Percentiles rank a stretch among this genome's conserved stretches.
Conservation (phyloP, 2,797 vertebrate genomes). For the Chaenodraco wilsoni region DNA sequence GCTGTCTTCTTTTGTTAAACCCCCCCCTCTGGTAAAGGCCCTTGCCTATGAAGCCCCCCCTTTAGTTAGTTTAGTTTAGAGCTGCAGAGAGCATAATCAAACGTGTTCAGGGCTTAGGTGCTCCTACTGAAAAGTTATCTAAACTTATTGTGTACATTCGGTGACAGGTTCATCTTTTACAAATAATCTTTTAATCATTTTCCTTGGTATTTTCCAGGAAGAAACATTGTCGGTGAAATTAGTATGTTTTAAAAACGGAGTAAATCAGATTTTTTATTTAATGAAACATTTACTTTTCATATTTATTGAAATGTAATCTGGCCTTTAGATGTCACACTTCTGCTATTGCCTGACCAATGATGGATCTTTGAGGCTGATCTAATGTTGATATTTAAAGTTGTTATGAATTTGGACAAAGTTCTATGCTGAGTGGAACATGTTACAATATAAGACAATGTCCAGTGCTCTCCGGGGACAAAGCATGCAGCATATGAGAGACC, state of each 20-base stretch:
- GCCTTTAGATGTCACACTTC: neutral
- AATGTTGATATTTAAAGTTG: conserved; percentile 2
- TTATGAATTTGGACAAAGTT: neutral
- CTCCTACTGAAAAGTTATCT: conserved; percentile 1
- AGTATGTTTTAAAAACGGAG: neutral
- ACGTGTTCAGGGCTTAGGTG: neutral
- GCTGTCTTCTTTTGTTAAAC: neutral
- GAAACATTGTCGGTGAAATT: neutral
- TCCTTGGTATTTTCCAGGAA: neutral
- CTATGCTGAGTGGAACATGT: neutral
- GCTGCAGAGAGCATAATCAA: neutral
- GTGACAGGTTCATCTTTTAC: neutral
- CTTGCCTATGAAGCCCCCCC: neutral
- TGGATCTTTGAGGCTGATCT: neutral
- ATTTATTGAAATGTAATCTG: neutral
- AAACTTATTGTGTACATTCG: neutral
- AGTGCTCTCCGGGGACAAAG: too few relatives aligned
- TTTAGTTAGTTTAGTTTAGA: neutral
- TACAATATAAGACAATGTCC: too few relatives aligned
- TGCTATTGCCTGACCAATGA: neutral
- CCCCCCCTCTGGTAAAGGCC: neutral
- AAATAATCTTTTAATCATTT: neutral
- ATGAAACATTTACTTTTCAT: neutral
- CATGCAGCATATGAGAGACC: neutral
- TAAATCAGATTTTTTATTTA: neutral